phyloP scores from a whole-genome alignment of 2,113 vertebrate genomes.

The Mustela lutreola region DNA sequence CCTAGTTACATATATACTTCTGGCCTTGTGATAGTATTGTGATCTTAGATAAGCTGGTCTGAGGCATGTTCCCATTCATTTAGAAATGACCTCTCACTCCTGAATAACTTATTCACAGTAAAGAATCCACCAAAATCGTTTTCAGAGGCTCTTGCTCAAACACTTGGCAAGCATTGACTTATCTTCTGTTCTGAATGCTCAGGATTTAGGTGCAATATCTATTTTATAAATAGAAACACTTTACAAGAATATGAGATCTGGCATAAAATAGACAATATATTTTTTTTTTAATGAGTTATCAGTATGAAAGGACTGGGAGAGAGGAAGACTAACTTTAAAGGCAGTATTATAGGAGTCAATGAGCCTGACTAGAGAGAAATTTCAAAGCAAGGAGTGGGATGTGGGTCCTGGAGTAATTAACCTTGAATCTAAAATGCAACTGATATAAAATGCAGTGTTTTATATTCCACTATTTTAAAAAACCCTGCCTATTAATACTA shows the following conservation, averaged over 20 bases:
- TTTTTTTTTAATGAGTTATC: neutral
- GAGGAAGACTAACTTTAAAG: neutral
- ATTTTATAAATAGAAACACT: neutral
- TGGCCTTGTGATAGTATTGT: neutral
- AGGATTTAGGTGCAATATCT: neutral
- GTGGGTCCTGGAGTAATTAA: neutral
- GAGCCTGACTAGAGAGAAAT: constrained; percentile 24
- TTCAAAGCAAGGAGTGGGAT: neutral
- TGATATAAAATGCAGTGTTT: neutral
- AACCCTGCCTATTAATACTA: neutral
- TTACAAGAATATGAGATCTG: neutral
- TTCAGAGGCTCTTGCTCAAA: neutral
- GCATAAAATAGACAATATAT: neutral
- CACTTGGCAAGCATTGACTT: neutral
- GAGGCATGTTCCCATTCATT: neutral
- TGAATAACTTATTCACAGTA: neutral
- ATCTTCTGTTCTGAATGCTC: neutral
- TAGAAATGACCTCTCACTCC: constrained; percentile 10
- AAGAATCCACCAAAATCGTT: neutral
- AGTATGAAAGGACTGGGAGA: neutral
- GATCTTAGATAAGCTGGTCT: neutral
- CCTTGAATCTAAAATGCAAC: constrained; percentile 29
- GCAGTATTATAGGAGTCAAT: neutral
- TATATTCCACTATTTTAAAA: neutral
- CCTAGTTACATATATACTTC: neutral